Conservation (phyloP, 2,797 vertebrate genomes). For the Poecile montanus region DNA sequence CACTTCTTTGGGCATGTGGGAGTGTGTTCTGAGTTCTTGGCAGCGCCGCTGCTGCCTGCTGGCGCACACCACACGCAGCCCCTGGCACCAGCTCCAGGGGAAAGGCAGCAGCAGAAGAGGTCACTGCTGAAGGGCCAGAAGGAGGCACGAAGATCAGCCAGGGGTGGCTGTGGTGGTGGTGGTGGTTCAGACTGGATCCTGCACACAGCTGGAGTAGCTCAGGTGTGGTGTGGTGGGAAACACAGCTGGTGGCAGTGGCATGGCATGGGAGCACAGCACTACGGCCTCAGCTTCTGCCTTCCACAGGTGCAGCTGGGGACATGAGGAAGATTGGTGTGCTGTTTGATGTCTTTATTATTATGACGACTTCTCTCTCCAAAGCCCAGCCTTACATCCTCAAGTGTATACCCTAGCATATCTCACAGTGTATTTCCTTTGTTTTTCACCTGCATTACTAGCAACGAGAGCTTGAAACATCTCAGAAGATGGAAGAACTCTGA, state of each 20-base stretch:
- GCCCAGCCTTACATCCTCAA: neutral
- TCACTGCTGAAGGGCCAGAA: neutral
- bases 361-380: neutral
- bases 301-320: neutral
- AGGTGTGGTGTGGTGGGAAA: neutral
- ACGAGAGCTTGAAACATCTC: neutral
- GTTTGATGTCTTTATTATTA: neutral
- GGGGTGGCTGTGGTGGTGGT: no score
- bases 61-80: rapidly evolving
- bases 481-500: neutral
- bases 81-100: neutral
- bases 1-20: neutral
- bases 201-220: no score
- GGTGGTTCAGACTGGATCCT: neutral
- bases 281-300: neutral
- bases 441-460: neutral
- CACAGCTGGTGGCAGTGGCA: neutral
- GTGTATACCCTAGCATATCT: neutral
- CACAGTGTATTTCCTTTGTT: neutral
- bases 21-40: neutral
- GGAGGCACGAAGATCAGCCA: neutral
- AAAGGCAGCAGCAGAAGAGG: neutral
- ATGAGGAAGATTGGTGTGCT: neutral
- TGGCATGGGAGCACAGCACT: rapidly evolving
- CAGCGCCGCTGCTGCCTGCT: neutral